Conservation (phyloP, 1,140 invertebrate genomes). For the Drosophila guanche region DNA sequence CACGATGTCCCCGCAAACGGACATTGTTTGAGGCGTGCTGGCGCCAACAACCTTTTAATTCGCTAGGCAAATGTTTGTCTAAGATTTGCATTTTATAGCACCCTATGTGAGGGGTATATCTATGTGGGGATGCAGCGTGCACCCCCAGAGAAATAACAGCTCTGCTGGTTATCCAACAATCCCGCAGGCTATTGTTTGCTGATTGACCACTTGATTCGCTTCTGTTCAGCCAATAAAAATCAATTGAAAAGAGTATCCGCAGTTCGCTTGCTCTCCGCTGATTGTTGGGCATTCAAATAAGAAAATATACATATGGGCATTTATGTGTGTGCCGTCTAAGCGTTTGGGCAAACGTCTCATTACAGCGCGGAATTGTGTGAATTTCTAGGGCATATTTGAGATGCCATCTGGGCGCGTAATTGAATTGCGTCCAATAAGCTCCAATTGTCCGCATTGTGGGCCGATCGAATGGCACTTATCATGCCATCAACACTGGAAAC, state of each 20-base stretch:
- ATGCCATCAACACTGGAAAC: conserved; percentile 36
- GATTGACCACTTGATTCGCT: too few relatives aligned
- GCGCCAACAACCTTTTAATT: conserved; percentile 46
- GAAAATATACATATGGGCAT: conserved; percentile 32
- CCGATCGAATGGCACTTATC: conserved; percentile 40
- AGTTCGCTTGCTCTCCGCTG: conserved; percentile 13
- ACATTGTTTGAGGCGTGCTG: conserved; percentile 48
- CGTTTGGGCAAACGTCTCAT: conserved; percentile 44
- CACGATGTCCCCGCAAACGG: conserved; percentile 24
- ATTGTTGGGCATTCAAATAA: conserved; percentile 33
- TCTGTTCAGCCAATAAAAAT: conserved; percentile 11
- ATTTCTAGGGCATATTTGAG: conserved; percentile 43
- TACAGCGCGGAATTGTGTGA: conserved; percentile 45
- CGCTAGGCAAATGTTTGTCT: conserved; percentile 35
- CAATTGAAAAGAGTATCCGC: conserved; percentile 38
- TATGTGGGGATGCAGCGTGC: not conserved
- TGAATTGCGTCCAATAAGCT: conserved; percentile 54
- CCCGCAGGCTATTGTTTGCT: too few relatives aligned
- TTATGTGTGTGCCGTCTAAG: conserved; percentile 41
- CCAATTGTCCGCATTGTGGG: conserved; percentile 33
- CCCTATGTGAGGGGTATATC: conserved; percentile 7
- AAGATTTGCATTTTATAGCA: conserved; percentile 19
- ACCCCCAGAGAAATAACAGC: too few relatives aligned
- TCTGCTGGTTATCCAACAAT: too few relatives aligned
- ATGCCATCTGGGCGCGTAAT: conserved; percentile 39